Evolutionary conservation across 2,888 invertebrate genomes (phyloP).

Genomic region (Dilophus febrilis): DNA sequence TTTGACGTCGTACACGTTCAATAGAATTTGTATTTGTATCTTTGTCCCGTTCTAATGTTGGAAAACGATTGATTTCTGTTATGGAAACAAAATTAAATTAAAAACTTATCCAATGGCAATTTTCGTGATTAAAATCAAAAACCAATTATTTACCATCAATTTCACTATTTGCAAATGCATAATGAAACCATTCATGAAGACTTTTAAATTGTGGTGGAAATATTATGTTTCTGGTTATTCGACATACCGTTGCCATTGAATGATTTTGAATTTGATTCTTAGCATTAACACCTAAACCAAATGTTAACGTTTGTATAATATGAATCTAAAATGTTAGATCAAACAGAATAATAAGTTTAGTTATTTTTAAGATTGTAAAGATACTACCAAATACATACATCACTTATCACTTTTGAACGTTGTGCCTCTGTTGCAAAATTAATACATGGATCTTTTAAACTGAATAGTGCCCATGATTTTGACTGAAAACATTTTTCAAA

Average conservation of each 20-base stretch:
- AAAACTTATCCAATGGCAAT: neutral
- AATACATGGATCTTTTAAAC: conserved; percentile 80
- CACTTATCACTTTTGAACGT: conserved; percentile 53
- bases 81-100: neutral
- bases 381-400: conserved; percentile 24
- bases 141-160: conserved; percentile 70
- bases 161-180: conserved; percentile 87
- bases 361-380: neutral
- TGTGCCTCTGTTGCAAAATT: conserved; percentile 88
- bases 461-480: conserved; percentile 92
- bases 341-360: neutral
- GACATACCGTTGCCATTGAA: conserved; percentile 88
- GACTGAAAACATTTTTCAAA: conserved; percentile 27
- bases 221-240: conserved; percentile 76
- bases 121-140: neutral
- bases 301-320: conserved; percentile 80
- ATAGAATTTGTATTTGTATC: conserved; percentile 39
- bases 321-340: conserved; percentile 36
- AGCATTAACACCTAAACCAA: conserved; percentile 61
- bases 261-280: conserved; percentile 52
- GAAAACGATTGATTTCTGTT: conserved; percentile 76
- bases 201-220: conserved; percentile 93
- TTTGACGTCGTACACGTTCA: conserved; percentile 35
- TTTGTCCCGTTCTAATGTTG: conserved; percentile 64
- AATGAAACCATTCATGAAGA: conserved; percentile 91